Conservation (phyloP, 1,140 invertebrate species). For the Drosophila gunungcola region DNA sequence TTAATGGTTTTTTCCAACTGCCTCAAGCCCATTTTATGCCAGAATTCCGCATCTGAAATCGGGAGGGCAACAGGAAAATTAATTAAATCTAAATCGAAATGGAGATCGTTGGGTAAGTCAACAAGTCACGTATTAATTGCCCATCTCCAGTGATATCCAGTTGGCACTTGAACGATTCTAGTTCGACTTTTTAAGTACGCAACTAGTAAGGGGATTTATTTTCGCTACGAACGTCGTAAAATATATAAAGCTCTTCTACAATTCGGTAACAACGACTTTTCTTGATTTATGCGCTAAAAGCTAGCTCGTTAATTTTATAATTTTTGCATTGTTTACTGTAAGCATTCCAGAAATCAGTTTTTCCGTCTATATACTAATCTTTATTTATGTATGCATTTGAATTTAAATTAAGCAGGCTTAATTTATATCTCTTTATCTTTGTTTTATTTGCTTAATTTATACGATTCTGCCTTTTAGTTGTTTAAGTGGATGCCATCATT, state of each 20-base stretch:
- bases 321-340: slow-evolving; percentile 2
- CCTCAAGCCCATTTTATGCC: slow-evolving; percentile 60
- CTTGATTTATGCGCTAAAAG: slow-evolving; percentile 18
- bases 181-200: slow-evolving; percentile 28
- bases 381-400: background rate
- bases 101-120: slow-evolving; percentile 29
- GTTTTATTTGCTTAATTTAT: slow-evolving; percentile 1
- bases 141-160: slow-evolving; percentile 50
- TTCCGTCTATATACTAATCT: background rate
- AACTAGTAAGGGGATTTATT: slow-evolving; percentile 56
- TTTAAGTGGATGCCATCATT: no score
- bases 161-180: slow-evolving; percentile 53
- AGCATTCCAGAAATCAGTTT: background rate
- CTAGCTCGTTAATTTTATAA: background rate
- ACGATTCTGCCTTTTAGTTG: no score
- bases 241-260: slow-evolving; percentile 12
- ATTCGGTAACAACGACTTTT: slow-evolving; percentile 2
- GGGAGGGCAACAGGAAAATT: slow-evolving; percentile 7
- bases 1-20: slow-evolving; percentile 68
- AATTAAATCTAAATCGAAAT: slow-evolving; percentile 15
- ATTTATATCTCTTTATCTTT: background rate
- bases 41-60: slow-evolving; percentile 64
- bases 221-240: slow-evolving; percentile 20
- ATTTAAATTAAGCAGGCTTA: background rate
- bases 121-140: slow-evolving; percentile 43